These are phyloP conservation scores for Epizoanthus scotinus DNA, from an alignment of 92 coral and sea anemone species.

Conservation along the genomic window DNA sequence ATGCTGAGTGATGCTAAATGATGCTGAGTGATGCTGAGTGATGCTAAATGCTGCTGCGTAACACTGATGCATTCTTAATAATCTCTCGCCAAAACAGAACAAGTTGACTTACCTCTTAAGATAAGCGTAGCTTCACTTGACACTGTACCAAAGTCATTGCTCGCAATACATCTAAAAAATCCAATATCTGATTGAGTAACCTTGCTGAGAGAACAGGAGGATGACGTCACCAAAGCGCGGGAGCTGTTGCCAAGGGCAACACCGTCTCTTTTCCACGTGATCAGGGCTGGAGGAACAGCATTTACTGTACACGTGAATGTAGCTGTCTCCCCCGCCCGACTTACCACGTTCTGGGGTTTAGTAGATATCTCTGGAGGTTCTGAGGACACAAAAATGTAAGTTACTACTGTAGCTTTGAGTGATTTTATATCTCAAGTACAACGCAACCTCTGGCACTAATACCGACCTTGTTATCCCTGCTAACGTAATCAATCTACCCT, in stretches of 20 bases:
- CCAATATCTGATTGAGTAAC: conserved; percentile 55
- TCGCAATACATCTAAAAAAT: conserved; percentile 67
- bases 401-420: too few relatives aligned
- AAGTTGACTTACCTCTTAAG: conserved; percentile 57
- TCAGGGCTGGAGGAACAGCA: conserved; percentile 65
- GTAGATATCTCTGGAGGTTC: conserved; percentile 10
- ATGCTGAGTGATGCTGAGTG: too few relatives aligned
- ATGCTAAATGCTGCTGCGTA: too few relatives aligned
- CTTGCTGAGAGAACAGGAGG: not conserved
- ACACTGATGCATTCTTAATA: too few relatives aligned
- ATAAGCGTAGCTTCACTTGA: conserved; percentile 44
- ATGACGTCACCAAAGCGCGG: conserved; percentile 25
- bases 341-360: not conserved
- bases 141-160: conserved; percentile 69
- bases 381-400: not conserved
- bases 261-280: conserved; percentile 73
- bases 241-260: conserved; percentile 36
- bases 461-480: too few relatives aligned
- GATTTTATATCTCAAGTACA: too few relatives aligned
- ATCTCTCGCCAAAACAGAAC: not conserved
- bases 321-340: conserved; percentile 18
- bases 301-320: conserved; percentile 56
- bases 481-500: too few relatives aligned
- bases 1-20: too few relatives aligned
- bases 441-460: too few relatives aligned